Conservation (phyloP, 1,140 invertebrate genomes). For the Lepidurus arcticus region DNA sequence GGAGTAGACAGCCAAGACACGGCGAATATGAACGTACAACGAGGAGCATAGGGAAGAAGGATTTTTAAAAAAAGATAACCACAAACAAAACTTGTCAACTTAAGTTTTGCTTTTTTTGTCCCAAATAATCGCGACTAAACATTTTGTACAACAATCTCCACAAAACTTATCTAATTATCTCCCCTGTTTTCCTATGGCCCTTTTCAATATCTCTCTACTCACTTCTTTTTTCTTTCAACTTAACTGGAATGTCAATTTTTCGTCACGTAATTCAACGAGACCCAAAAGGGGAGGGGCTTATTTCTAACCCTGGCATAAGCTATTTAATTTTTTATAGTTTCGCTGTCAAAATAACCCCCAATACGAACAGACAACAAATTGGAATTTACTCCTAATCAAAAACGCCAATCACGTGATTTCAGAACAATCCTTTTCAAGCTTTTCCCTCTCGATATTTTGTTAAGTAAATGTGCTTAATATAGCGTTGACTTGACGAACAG, state of each 20-base stretch:
- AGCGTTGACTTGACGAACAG: not conserved
- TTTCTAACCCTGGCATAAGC: no score
- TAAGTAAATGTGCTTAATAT: slow-evolving; percentile 7
- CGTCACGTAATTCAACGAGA: not conserved
- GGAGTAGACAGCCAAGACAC: not conserved
- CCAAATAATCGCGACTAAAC: no score
- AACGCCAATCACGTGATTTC: not conserved
- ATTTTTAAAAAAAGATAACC: not conserved
- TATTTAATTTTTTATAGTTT: no score
- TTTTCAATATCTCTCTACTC: not conserved
- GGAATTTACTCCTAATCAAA: no score
- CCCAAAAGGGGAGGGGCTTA: not conserved
- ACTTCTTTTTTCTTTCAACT: not conserved
- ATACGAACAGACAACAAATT: no score
- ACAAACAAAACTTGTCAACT: no score
- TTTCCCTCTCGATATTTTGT: not conserved
- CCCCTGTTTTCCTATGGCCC: not conserved
- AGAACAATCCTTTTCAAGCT: not conserved
- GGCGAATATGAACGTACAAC: not conserved
- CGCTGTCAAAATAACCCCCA: no score
- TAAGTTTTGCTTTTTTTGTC: no score
- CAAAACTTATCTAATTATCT: not conserved
- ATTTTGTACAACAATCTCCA: not conserved
- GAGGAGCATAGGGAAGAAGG: not conserved
- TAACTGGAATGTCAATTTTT: slow-evolving; percentile 15